phyloP scores from a whole-genome alignment of 2,888 invertebrate genomes.

The Orthonychiurus folsomi region DNA sequence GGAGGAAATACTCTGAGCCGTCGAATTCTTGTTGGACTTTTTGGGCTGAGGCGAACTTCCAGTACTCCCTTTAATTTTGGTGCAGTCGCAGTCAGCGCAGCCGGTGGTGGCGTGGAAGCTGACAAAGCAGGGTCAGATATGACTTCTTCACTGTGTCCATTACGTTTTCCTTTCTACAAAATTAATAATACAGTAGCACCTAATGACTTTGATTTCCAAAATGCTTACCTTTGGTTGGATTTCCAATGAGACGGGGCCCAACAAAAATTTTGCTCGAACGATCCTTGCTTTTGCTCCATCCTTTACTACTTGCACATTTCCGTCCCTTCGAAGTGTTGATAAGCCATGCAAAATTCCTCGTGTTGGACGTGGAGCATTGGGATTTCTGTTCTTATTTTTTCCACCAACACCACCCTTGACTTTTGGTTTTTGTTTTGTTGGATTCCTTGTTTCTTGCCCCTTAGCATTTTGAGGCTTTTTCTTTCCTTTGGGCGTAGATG shows the following conservation, averaged over 20 bases:
- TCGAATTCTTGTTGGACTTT: slow-evolving; percentile 32
- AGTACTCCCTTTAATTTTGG: slow-evolving; percentile 34
- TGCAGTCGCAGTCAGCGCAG: slow-evolving; percentile 34
- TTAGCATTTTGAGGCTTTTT: slow-evolving; percentile 4
- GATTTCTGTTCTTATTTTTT: neutral
- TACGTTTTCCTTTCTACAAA: neutral
- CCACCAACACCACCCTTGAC: too few species aligned
- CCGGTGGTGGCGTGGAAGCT: slow-evolving; percentile 6
- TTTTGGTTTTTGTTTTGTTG: neutral
- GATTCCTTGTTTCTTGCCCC: neutral
- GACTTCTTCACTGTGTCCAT: neutral
- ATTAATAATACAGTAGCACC: too few species aligned
- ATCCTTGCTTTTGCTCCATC: slow-evolving; percentile 28
- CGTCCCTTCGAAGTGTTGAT: slow-evolving; percentile 30
- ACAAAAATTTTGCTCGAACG: slow-evolving; percentile 30
- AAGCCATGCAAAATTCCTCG: slow-evolving; percentile 37
- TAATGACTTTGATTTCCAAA: too few species aligned
- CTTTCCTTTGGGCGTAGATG: slow-evolving; percentile 3
- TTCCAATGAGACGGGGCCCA: slow-evolving; percentile 38
- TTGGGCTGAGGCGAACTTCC: slow-evolving; percentile 34
- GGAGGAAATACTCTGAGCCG: slow-evolving; percentile 36
- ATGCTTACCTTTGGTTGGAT: slow-evolving; percentile 33
- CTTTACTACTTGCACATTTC: slow-evolving; percentile 35
- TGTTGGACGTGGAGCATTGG: slow-evolving; percentile 23
- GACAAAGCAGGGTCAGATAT: too few species aligned